Percentiles rank a stretch among this genome's conserved stretches.
phyloP scores from a whole-genome alignment of 2,888 invertebrate genomes.

The Thumatha senex region DNA sequence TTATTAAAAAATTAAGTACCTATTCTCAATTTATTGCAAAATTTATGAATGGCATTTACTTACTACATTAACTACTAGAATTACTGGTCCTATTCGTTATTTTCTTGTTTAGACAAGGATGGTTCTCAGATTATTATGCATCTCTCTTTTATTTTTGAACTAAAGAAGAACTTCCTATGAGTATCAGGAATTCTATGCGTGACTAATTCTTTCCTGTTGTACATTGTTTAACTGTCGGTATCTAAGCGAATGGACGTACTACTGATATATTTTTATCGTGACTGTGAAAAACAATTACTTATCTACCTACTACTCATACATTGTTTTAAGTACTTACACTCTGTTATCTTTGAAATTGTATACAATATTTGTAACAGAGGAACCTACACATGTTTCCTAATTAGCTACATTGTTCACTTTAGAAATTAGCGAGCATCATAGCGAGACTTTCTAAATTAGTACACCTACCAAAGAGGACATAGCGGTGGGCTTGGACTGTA shows the following conservation, averaged over 20 bases:
- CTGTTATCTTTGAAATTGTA: slow-evolving; percentile 21
- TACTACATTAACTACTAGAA: not conserved
- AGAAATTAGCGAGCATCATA: slow-evolving; percentile 15
- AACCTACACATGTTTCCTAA: slow-evolving; percentile 4
- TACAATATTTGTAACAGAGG: slow-evolving; percentile 7
- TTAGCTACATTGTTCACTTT: slow-evolving; percentile 17
- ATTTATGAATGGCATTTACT: not conserved
- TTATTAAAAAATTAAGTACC: slow-evolving; percentile 8
- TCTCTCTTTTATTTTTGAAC: too few relatives aligned
- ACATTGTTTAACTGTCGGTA: not conserved
- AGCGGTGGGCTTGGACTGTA: slow-evolving; percentile 47
- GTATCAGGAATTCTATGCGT: too few relatives aligned
- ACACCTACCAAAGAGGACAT: slow-evolving; percentile 36
- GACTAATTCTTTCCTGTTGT: not conserved
- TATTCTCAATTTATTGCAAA: slow-evolving; percentile 7
- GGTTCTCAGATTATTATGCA: too few relatives aligned
- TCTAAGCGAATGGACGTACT: not conserved
- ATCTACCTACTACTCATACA: slow-evolving; percentile 24
- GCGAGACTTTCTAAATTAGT: slow-evolving; percentile 28
- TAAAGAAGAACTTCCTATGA: too few relatives aligned
- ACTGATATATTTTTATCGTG: not conserved
- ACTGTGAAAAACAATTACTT: slow-evolving; percentile 7
- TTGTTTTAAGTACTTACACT: slow-evolving; percentile 12
- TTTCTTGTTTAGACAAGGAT: too few relatives aligned
- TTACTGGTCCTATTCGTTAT: not conserved